Conservation (phyloP, 2,888 invertebrate species). For the Plagodis dolabraria region DNA sequence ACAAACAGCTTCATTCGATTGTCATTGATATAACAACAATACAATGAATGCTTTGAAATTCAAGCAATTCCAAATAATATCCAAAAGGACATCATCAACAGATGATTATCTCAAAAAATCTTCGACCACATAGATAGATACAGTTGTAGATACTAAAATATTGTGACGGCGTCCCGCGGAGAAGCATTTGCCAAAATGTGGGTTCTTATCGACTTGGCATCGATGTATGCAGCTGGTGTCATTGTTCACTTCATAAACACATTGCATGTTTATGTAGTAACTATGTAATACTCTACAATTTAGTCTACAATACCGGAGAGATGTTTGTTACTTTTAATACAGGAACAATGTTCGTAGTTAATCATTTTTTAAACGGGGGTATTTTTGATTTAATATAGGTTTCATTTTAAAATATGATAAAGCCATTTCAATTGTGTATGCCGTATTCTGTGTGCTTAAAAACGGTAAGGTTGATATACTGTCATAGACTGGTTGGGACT, state of each 20-base stretch:
- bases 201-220: constrained; percentile 78
- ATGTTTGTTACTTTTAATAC: constrained; percentile 34
- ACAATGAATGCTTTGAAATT: background rate
- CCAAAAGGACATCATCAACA: constrained; percentile 27
- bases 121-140: constrained; percentile 67
- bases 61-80: constrained; percentile 8
- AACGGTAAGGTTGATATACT: background rate
- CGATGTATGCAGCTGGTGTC: constrained; percentile 70
- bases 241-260: constrained; percentile 62
- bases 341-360: constrained; percentile 41
- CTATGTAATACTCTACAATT: background rate
- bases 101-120: constrained; percentile 46
- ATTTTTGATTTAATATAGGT: constrained; percentile 39
- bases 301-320: constrained; percentile 31
- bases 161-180: constrained; percentile 81
- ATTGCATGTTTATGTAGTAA: constrained; percentile 48
- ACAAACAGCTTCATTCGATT: constrained; percentile 2
- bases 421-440: too few species aligned
- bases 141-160: constrained; percentile 78
- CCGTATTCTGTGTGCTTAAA: background rate
- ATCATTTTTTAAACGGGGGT: constrained; percentile 56
- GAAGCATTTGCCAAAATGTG: constrained; percentile 83
- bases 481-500: constrained; percentile 11
- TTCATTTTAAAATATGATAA: constrained; percentile 8
- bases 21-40: constrained; percentile 1